Evolutionary conservation across 2,797 vertebrate species (phyloP).

Genomic region (Perodicticus potto): DNA sequence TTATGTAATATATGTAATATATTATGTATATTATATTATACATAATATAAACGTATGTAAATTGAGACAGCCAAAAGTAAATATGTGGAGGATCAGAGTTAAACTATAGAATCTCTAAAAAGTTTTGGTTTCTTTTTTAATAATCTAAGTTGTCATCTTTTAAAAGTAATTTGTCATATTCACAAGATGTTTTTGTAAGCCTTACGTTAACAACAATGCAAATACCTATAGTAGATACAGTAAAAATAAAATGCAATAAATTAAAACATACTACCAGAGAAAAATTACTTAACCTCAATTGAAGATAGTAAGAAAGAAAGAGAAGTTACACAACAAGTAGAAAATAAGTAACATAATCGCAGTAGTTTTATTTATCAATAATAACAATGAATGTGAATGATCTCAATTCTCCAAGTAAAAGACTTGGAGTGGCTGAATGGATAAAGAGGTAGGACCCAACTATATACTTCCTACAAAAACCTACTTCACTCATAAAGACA

Average conservation of each 20-base stretch:
- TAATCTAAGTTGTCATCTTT: background rate
- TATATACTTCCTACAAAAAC: background rate
- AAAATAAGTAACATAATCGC: background rate
- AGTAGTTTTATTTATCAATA: background rate
- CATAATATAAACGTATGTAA: background rate
- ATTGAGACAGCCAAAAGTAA: background rate
- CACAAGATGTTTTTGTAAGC: background rate
- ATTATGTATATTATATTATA: no score
- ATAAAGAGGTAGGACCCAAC: background rate
- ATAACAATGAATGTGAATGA: background rate
- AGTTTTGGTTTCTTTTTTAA: background rate
- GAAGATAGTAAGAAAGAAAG: background rate
- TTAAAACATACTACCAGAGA: background rate
- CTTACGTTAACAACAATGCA: background rate
- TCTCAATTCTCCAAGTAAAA: background rate
- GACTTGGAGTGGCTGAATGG: background rate
- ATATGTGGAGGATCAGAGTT: background rate
- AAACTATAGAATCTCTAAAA: background rate
- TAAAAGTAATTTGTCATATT: background rate
- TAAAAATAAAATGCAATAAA: background rate
- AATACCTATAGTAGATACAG: background rate
- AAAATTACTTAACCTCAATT: background rate
- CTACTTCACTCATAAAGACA: background rate
- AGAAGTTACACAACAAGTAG: background rate
- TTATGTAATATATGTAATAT: no score